These are phyloP conservation scores for Dasysyrphus tricinctus DNA, from an alignment of 2,888 invertebrate genomes.

Conservation along the genomic window DNA sequence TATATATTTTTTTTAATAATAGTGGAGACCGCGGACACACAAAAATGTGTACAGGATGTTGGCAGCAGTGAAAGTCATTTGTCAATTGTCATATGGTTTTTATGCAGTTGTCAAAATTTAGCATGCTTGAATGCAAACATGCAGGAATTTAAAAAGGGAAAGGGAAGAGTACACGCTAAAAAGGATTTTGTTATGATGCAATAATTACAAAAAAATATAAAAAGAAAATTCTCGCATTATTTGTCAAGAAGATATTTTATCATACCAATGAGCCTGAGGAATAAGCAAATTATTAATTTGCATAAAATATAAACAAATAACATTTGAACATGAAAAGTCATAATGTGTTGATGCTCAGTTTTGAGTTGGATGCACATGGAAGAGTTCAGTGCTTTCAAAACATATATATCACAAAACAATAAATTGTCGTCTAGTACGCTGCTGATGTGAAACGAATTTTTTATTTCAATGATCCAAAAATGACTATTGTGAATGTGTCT, in stretches of 20 bases:
- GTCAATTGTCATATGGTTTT: constrained; percentile 71
- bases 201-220: background rate
- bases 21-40: constrained; percentile 67
- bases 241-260: background rate
- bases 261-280: background rate
- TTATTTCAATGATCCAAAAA: too few relatives aligned
- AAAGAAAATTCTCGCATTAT: background rate
- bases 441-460: too few relatives aligned
- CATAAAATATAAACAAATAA: background rate
- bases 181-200: constrained; percentile 8
- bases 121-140: constrained; percentile 35
- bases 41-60: constrained; percentile 73
- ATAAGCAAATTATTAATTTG: constrained; percentile 7
- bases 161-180: constrained; percentile 47
- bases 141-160: background rate
- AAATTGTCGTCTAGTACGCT: too few relatives aligned
- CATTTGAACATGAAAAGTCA: too few relatives aligned
- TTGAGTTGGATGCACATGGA: background rate
- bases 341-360: too few relatives aligned
- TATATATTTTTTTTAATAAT: constrained; percentile 56
- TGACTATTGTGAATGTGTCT: too few relatives aligned
- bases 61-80: constrained; percentile 72
- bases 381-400: background rate
- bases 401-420: too few relatives aligned
- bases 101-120: constrained; percentile 62